Percentiles rank a stretch among this genome's conserved stretches.
Evolutionary conservation across 2,113 vertebrate genomes (phyloP).

Genomic region (Uria lomvia): DNA sequence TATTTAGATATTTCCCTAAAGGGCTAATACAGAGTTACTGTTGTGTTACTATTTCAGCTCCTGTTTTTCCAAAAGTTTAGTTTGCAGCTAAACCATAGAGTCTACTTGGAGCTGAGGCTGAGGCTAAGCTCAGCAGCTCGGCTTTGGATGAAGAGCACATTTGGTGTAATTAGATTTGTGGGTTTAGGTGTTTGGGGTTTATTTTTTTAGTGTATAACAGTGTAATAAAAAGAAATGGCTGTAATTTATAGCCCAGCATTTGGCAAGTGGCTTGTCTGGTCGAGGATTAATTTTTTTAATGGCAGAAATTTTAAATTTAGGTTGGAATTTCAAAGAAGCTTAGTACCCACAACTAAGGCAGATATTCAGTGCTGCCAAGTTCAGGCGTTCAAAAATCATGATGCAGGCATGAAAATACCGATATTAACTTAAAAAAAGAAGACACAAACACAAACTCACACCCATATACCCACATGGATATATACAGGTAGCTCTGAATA

Average conservation of each 20-base stretch:
- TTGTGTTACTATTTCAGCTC: conserved; percentile 6
- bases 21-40: neutral
- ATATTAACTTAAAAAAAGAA: neutral
- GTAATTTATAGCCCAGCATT: conserved; percentile 38
- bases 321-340: conserved; percentile 40
- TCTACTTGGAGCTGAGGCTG: neutral
- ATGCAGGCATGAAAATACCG: neutral
- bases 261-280: conserved; percentile 19
- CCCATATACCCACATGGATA: neutral
- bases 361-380: neutral
- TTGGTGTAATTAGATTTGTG: conserved; percentile 57
- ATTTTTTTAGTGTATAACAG: neutral
- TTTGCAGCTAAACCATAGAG: neutral
- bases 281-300: neutral
- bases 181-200: conserved; percentile 48
- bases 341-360: neutral
- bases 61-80: neutral
- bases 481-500: neutral
- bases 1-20: conserved; percentile 31
- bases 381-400: neutral
- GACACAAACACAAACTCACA: neutral
- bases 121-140: neutral
- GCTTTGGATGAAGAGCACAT: neutral
- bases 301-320: conserved; percentile 35
- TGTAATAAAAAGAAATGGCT: conserved; percentile 44